Base-by-base conservation (phyloP, 2,797 vertebrate genomes). In the Loris lydekkerianus region DNA sequence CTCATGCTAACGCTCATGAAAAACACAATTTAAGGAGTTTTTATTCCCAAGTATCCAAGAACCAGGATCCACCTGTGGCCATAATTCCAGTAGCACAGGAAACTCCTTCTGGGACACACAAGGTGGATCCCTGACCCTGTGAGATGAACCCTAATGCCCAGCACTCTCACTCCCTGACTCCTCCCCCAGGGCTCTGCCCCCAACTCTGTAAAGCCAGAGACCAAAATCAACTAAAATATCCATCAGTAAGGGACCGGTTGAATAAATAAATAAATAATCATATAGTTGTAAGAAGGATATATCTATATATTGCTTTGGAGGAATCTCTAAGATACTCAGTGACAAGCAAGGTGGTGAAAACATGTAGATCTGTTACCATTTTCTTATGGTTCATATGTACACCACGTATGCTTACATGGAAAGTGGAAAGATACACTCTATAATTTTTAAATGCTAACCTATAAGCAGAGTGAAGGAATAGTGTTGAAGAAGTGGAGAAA, bases 11-110 rank as follows among this genome's bases (percentile, higher is more conserved):
- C 4, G 0, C 40, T 46, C 78, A 31, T 25, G 31, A 75, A 56
- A 97, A 76, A 83, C 31, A 89, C 53, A 93, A 69, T 46, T 76
- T 83, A 91, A 92, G 31, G 29, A 75, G 43, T 14, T 73, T 60
- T 89, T 86, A 80, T 25, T 61, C 65, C 37, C 7, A 70, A 27
- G 9, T 86, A 72, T 69, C 53, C n/a, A 87, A 93, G 86, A 91
- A 70, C 4, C 10, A 73, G 31, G 46, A 46, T 37, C 72, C 58
- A 60, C 37, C n/a, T 72, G 34, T 21, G 60, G 23, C 60, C 53
- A 34, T 7, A 80, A n/a, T 60, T 75, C 31, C 4, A 65, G 37
- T 27, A 72, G 14, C 84, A 63, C 34, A n/a, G 40, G 7, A 89
- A 88, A 58, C 63, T 40, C 43, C 81, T 67, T 69, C 69, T 63